phyloP scores from a whole-genome alignment of 2,113 vertebrate genomes.

The Aramus guarauna region DNA sequence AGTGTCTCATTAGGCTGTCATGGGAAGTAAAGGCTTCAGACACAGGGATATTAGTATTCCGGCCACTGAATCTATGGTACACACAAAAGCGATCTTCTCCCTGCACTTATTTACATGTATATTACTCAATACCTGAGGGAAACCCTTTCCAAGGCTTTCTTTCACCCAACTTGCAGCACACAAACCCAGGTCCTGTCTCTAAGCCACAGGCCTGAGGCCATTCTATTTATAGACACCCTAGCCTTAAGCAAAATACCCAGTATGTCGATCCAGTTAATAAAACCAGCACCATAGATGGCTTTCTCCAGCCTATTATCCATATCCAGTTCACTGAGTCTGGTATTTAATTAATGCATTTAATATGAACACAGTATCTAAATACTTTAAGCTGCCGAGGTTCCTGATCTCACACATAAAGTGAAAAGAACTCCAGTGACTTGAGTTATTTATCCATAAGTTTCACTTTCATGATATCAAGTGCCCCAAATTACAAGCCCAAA shows the following conservation, averaged over 20 bases:
- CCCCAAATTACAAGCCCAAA: neutral
- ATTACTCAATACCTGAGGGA: neutral
- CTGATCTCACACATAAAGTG: neutral
- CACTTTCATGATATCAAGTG: neutral
- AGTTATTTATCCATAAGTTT: neutral
- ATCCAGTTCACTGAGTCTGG: neutral
- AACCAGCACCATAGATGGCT: neutral
- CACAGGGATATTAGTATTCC: neutral
- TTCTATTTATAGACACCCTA: conserved; percentile 3
- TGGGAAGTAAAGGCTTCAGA: neutral
- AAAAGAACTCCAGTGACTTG: neutral
- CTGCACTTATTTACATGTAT: neutral
- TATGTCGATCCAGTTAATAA: neutral
- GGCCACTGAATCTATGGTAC: neutral
- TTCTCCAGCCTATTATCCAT: neutral
- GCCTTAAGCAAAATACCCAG: conserved; percentile 7
- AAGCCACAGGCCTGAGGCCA: neutral
- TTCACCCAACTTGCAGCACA: neutral
- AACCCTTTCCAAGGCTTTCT: neutral
- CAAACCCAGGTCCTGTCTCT: neutral
- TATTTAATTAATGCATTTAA: neutral
- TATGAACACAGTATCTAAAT: neutral
- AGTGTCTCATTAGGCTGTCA: conserved; percentile 27
- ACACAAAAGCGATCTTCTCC: neutral
- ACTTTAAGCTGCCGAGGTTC: neutral